Conservation (phyloP, 2,113 vertebrate genomes). For the Piprites chloris region DNA sequence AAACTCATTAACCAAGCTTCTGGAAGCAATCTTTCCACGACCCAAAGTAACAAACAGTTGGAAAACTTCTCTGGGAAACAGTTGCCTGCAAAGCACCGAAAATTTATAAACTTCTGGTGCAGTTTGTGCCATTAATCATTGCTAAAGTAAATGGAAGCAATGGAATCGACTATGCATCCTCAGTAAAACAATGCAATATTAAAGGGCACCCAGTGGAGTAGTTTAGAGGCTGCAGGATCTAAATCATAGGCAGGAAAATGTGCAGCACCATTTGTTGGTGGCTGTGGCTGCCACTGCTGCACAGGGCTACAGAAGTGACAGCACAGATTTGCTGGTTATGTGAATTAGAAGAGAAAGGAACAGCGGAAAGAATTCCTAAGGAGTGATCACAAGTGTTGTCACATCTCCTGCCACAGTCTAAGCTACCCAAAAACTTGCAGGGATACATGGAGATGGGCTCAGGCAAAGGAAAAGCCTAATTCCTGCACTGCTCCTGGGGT, state of each 20-base stretch:
- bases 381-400: neutral
- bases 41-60: constrained; percentile 12
- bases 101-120: constrained; percentile 41
- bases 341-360: neutral
- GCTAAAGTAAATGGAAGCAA: constrained; percentile 64
- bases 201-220: constrained; percentile 63
- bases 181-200: constrained; percentile 58
- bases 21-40: constrained; percentile 24
- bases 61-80: constrained; percentile 31
- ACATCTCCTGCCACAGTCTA: neutral
- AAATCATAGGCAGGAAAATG: constrained; percentile 58
- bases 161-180: constrained; percentile 52
- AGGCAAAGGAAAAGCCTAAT: neutral
- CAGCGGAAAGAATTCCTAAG: constrained; percentile 30
- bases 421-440: neutral
- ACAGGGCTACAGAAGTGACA: neutral
- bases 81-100: constrained; percentile 46
- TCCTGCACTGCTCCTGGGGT: neutral
- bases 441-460: neutral
- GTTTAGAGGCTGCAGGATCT: constrained; percentile 26
- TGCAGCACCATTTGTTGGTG: constrained; percentile 8
- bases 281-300: constrained; percentile 22
- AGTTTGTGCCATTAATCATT: constrained; percentile 54
- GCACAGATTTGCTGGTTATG: neutral
- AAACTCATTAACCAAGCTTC: constrained; percentile 23